Conservation (phyloP, 2,888 invertebrate species). For the Caenorhabditis auriculariae region DNA sequence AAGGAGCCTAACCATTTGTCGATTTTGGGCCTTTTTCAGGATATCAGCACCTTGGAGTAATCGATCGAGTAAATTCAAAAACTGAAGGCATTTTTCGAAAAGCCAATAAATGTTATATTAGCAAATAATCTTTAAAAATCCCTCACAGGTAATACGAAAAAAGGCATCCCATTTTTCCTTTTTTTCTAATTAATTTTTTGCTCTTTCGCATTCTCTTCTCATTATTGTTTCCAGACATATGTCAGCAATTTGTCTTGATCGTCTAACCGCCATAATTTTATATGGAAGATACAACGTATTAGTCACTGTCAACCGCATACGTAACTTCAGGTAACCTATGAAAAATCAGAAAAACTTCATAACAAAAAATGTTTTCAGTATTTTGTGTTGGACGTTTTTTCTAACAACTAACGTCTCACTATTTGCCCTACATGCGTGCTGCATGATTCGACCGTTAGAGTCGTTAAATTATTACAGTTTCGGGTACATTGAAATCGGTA, state of each 20-base stretch:
- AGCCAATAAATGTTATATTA: too few species aligned
- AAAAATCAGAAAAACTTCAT: background rate
- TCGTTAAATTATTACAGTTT: constrained; percentile 59
- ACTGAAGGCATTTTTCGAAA: too few species aligned
- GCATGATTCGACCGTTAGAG: constrained; percentile 56
- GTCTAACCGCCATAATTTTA: constrained; percentile 59
- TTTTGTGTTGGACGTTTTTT: constrained; percentile 55
- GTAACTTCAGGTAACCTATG: constrained; percentile 40
- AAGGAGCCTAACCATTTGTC: too few species aligned
- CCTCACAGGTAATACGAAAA: too few species aligned
- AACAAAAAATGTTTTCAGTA: constrained; percentile 27
- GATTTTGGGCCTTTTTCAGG: too few species aligned
- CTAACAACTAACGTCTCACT: constrained; percentile 48
- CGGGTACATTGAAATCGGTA: constrained; percentile 43
- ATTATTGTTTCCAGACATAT: constrained; percentile 59
- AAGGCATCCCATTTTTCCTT: too few species aligned
- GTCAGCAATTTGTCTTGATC: constrained; percentile 63
- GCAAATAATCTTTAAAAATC: too few species aligned
- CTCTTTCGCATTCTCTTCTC: too few species aligned
- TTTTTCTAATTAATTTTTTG: too few species aligned
- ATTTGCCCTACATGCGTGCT: constrained; percentile 54
- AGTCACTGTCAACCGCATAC: constrained; percentile 46
- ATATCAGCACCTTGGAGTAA: too few species aligned
- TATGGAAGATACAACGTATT: constrained; percentile 55
- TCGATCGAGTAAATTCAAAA: too few species aligned